Evolutionary conservation across 2,113 vertebrate species (phyloP), one percentile per base, ranked within the genome.

Genomic region (Psittacula cyanocephala): DNA sequence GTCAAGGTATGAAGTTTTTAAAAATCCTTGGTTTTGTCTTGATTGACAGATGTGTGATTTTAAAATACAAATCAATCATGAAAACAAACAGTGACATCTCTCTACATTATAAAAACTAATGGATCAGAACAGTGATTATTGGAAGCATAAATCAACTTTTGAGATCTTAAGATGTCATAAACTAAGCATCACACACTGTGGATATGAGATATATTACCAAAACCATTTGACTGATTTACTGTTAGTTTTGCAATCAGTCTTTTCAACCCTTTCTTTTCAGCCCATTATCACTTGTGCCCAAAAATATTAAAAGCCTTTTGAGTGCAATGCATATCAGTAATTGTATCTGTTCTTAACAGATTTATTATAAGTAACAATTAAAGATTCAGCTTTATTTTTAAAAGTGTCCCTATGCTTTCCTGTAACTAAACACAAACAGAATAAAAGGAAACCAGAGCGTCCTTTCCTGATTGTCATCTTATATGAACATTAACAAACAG

Each of bases 71-170:
- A 93, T 96, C 33, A 88, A 70, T 88, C 55, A 69, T 22, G 3
- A 7, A 37, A 86, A 41, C 88, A 53, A 81, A 10, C 17, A 93
- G 59, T 37, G 33, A 76, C 68, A 81, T 77, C 52, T 79, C 82
- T 67, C 55, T 86, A 65, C 80, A 47, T 95, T 91, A 91, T 53
- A 84, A 93, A 81, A 93, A 91, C 50, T 84, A 96, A 97, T 97
- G 93, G 91, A 96, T 90, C 81, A 86, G 86, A 96, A 65, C 55
- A 63, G 47, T 92, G 57, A 79, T 96, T 97, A 95, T 64, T 94
- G 91, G 86, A 96, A 93, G 53, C 72, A 95, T 97, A 97, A 97
- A 98, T 97, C 96, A 98, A 71, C 63, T 92, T 72, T 81, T 86
- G 81, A 92, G 87, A 92, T 96, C 91, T 96, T 90, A 92, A 91